Percentiles rank a stretch among this genome's conserved stretches.
These are phyloP conservation scores for Coelopa pilipes DNA, from an alignment of 2,888 invertebrate genomes.

Conservation along the genomic window DNA sequence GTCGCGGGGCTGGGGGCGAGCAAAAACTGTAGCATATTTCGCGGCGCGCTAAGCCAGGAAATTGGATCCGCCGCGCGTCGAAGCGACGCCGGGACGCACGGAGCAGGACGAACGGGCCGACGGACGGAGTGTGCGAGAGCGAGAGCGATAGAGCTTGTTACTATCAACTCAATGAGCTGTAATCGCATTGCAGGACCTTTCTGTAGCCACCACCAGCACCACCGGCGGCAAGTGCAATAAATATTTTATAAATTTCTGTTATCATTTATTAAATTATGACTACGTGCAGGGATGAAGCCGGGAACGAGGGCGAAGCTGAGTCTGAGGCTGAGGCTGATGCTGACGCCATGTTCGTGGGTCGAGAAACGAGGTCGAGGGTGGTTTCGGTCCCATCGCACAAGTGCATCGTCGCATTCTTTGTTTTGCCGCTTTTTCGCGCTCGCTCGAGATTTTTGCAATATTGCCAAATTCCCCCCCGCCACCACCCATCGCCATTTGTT, in stretches of 20 bases:
- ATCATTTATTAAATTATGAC: conserved; percentile 49
- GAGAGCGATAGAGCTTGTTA: background rate
- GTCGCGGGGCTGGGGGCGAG: background rate
- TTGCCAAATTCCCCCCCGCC: conserved; percentile 31
- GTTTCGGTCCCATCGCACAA: background rate
- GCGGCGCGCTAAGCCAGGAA: conserved; percentile 32
- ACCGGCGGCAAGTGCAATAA: conserved; percentile 44
- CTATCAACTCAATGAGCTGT: conserved; percentile 32
- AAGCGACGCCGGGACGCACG: background rate
- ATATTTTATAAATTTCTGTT: conserved; percentile 48
- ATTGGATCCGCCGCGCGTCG: conserved; percentile 28
- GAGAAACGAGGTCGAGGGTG: background rate
- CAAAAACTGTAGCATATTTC: conserved; percentile 23
- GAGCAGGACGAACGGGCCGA: too few relatives aligned
- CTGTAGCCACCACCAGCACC: background rate
- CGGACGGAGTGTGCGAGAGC: background rate
- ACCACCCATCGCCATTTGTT: too few relatives aligned
- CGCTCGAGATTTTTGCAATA: conserved; percentile 32
- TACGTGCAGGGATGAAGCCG: background rate
- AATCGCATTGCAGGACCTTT: conserved; percentile 2
- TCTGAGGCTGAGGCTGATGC: too few relatives aligned
- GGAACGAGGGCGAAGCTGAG: too few relatives aligned
- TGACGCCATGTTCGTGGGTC: too few relatives aligned
- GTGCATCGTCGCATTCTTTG: background rate
- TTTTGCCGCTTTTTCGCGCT: background rate